These are phyloP conservation scores for Papilio gigon DNA, from an alignment of 2,888 invertebrate genomes.

Conservation along the genomic window DNA sequence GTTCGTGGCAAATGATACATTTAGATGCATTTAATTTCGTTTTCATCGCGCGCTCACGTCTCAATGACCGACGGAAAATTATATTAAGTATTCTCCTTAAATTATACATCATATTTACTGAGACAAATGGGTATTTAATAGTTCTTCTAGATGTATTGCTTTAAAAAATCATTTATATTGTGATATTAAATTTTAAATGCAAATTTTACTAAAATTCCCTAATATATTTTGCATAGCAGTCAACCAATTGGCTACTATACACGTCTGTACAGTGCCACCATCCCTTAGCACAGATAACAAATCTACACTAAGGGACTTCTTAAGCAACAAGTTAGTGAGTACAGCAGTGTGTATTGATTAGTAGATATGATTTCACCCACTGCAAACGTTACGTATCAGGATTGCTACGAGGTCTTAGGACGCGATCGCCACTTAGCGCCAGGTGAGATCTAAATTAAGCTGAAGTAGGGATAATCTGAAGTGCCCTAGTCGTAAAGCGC, in stretches of 20 bases:
- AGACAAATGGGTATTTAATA: slow-evolving; percentile 21
- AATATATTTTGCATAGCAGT: neutral
- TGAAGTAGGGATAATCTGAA: slow-evolving; percentile 14
- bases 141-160: neutral
- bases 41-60: slow-evolving; percentile 6
- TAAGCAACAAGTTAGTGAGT: no score
- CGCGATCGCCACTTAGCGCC: slow-evolving; percentile 3
- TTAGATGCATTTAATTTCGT: slow-evolving; percentile 17
- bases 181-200: neutral
- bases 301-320: no score
- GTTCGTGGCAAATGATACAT: slow-evolving; percentile 32
- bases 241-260: no score
- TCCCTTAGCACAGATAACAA: no score
- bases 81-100: neutral
- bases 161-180: neutral
- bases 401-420: no score
- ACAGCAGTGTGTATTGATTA: no score
- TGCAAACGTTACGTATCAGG: no score
- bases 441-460: slow-evolving; percentile 13
- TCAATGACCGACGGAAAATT: slow-evolving; percentile 24
- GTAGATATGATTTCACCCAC: no score
- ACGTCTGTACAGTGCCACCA: no score
- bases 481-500: neutral
- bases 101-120: slow-evolving; percentile 3
- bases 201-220: neutral